These are phyloP conservation scores for Asarcornis scutulata DNA, from an alignment of 2,113 vertebrate species.

Conservation along the genomic window DNA sequence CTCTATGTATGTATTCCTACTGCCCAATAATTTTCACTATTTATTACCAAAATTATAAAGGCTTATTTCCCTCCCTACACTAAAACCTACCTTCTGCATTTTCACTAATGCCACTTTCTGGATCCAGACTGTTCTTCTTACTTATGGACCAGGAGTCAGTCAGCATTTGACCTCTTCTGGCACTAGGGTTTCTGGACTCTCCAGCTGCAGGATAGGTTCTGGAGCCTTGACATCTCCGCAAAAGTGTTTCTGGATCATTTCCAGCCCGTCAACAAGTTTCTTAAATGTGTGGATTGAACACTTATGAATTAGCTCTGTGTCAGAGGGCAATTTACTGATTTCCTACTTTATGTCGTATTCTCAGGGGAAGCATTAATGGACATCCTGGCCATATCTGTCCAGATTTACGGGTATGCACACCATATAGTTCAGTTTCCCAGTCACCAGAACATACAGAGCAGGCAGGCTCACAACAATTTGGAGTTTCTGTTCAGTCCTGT, in stretches of 20 bases:
- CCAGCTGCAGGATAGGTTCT: not conserved
- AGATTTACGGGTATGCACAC: not conserved
- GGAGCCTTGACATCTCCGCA: not conserved
- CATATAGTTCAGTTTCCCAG: not conserved
- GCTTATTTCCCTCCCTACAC: not conserved
- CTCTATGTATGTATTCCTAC: not conserved
- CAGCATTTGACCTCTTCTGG: not conserved
- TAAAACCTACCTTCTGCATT: not conserved
- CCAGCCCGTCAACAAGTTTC: conserved; percentile 17
- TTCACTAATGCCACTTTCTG: not conserved
- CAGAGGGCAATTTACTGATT: conserved; percentile 17
- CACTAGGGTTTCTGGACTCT: not conserved
- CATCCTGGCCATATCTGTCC: not conserved
- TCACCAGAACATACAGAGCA: not conserved
- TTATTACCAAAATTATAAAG: not conserved
- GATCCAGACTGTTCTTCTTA: not conserved
- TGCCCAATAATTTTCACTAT: not conserved
- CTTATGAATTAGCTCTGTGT: not conserved
- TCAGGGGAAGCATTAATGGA: not conserved
- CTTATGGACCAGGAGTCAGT: not conserved
- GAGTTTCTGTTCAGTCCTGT: not conserved
- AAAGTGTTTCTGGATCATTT: conserved; percentile 33
- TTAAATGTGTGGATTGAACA: conserved; percentile 17
- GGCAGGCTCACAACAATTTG: not conserved
- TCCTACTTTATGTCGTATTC: not conserved